Percentiles rank a stretch among this genome's conserved stretches.
phyloP scores from a whole-genome alignment of 2,888 invertebrate species.

The Sipha maydis region DNA sequence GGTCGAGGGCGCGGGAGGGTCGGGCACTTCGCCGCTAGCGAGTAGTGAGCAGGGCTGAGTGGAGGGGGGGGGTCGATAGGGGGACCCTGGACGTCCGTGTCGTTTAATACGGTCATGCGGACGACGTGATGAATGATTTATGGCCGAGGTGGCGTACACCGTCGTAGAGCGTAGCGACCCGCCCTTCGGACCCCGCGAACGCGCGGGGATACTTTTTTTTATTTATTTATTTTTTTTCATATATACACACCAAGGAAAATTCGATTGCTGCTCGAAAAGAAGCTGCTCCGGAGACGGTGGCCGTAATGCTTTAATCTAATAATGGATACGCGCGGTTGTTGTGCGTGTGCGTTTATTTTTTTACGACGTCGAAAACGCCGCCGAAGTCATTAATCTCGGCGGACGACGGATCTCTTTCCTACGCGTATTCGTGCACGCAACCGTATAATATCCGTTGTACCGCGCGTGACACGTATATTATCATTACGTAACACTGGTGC shows the following conservation, averaged over 20 bases:
- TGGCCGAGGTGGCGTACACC: background rate
- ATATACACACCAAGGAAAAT: background rate
- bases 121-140: background rate
- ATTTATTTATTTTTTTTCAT: too few species aligned
- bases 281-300: background rate
- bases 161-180: background rate
- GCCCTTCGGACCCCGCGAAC: background rate
- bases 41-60: too few species aligned
- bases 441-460: background rate
- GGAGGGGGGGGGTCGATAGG: background rate
- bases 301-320: background rate
- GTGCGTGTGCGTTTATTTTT: background rate
- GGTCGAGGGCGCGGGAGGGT: background rate
- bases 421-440: too few species aligned
- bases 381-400: background rate
- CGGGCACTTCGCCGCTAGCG: background rate
- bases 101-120: background rate
- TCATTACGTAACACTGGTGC: too few species aligned
- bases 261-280: background rate
- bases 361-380: background rate
- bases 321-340: background rate
- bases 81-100: background rate
- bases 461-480: too few species aligned
- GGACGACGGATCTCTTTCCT: background rate
- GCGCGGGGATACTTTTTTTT: background rate